Evolutionary conservation across 2,113 vertebrate species (phyloP).

Genomic region (Probosciger aterrimus): DNA sequence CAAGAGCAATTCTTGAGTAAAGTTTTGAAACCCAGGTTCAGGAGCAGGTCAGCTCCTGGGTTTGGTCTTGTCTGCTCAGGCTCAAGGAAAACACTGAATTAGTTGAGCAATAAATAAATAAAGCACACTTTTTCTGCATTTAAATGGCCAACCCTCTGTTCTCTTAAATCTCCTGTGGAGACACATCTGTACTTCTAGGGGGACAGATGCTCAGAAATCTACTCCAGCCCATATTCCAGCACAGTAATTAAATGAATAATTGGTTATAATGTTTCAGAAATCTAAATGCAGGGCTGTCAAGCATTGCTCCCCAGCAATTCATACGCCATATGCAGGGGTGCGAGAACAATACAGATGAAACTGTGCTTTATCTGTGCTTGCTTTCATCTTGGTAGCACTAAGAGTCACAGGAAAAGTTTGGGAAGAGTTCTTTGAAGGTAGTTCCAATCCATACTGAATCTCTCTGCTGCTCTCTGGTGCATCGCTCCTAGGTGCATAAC

Average conservation of each 20-base stretch:
- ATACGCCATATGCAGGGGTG: not conserved
- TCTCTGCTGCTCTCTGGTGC: not conserved
- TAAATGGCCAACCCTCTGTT: not conserved
- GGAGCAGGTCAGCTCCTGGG: not conserved
- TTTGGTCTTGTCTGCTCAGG: not conserved
- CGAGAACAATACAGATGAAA: not conserved
- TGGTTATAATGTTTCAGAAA: not conserved
- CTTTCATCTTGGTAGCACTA: not conserved
- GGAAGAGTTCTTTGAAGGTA: not conserved
- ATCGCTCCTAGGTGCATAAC: fast-evolving
- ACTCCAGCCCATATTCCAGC: not conserved
- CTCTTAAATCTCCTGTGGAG: not conserved
- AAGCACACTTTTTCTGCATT: not conserved
- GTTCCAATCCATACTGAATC: not conserved
- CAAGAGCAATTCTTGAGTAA: not conserved
- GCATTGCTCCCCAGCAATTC: not conserved
- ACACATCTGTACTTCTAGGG: not conserved
- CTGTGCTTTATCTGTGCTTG: not conserved
- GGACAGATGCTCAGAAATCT: not conserved
- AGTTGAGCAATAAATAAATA: not conserved
- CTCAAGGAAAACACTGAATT: not conserved
- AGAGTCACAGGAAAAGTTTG: not conserved
- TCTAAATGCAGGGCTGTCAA: not conserved
- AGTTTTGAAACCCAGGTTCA: not conserved
- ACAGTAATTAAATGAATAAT: not conserved